Conservation (phyloP, 2,888 invertebrate species). For the Macropis europaea region DNA sequence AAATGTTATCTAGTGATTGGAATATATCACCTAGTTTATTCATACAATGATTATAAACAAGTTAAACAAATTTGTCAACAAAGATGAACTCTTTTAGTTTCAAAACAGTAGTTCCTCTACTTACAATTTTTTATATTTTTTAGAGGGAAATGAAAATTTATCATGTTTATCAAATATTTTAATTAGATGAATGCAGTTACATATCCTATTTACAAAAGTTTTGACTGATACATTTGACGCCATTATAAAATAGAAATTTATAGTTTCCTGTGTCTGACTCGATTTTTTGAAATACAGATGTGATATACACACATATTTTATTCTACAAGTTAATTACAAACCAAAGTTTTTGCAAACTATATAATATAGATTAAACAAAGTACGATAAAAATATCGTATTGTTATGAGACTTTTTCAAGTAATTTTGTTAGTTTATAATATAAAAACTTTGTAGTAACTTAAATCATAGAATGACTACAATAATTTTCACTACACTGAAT, state of each 20-base stretch:
- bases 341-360: constrained; percentile 2
- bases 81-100: constrained; percentile 3
- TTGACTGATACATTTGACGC: constrained; percentile 6
- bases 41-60: neutral
- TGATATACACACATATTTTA: neutral
- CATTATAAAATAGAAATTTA: constrained; percentile 8
- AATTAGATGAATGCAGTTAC: constrained; percentile 13
- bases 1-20: constrained; percentile 2
- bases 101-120: constrained; percentile 12
- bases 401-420: neutral
- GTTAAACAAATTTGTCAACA: neutral
- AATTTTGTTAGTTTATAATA: neutral
- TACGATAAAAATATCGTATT: constrained; percentile 13
- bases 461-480: neutral
- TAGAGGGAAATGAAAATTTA: constrained; percentile 1
- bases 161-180: constrained; percentile 12
- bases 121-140: constrained; percentile 12
- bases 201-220: constrained; percentile 31
- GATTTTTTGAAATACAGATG: neutral
- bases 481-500: too few relatives aligned
- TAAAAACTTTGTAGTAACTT: too few relatives aligned
- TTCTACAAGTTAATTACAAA: neutral
- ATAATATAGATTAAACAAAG: constrained; percentile 21
- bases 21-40: constrained; percentile 15
- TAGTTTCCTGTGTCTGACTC: neutral